phyloP scores from a whole-genome alignment of 1,140 invertebrate species.

The Danaus melanippus region DNA sequence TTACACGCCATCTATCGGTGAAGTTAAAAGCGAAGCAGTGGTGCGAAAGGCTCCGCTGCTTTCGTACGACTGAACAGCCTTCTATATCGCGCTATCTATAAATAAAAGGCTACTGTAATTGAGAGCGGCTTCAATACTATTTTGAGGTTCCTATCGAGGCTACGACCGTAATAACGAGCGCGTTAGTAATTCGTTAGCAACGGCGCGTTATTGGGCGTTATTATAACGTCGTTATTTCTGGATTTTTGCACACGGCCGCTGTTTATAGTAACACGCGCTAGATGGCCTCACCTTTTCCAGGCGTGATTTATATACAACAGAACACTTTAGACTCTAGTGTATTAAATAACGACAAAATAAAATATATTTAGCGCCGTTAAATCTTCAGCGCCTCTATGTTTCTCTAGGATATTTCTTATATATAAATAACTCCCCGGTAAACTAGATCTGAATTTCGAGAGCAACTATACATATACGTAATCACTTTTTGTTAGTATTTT shows the following conservation, averaged over 20 bases:
- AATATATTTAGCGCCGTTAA: no score
- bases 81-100: constrained; percentile 32
- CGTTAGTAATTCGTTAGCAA: constrained; percentile 34
- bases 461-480: no score
- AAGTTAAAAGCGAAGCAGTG: constrained; percentile 15
- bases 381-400: no score
- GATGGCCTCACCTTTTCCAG: constrained; percentile 28
- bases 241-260: constrained; percentile 20
- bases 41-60: constrained; percentile 49
- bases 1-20: constrained; percentile 39
- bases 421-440: no score
- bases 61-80: constrained; percentile 47
- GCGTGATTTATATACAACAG: neutral
- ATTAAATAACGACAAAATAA: no score
- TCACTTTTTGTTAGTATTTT: no score
- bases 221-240: constrained; percentile 35
- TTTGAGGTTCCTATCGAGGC: constrained; percentile 34
- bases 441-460: no score
- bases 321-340: no score
- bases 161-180: constrained; percentile 25
- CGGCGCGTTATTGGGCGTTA: constrained; percentile 42
- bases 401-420: no score
- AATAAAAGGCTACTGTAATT: constrained; percentile 38
- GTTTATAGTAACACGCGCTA: constrained; percentile 28
- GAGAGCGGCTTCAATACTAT: constrained; percentile 40